Base-by-base conservation (phyloP, 2,888 invertebrate species). In the Limnephilus auricula region DNA sequence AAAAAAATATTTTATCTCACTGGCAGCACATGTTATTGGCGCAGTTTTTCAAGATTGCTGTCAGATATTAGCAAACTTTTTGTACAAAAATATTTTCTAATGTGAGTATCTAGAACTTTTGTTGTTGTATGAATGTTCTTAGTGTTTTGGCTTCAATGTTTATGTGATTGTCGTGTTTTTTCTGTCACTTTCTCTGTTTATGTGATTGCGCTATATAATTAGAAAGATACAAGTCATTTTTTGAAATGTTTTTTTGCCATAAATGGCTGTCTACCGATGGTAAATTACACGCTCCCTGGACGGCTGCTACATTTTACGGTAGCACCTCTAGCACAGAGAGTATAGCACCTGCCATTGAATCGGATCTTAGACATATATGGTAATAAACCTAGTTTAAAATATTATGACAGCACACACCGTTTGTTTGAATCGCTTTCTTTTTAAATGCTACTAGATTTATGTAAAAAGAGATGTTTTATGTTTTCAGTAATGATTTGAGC, bases 401-500 rank as follows among this genome's bases (percentile, higher is more conserved):
- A 40, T 12, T 40, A 40, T n/a, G 37, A n/a, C 15, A 10, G 25
- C 12, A 25, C 18, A 37, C 3, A 31, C 9, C 25, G 34, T 13
- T 80, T 82, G 32, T 0, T 82, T 32, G 32, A 34, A 30, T 82
- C 31, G 15, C 30, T 18, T 84, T 34, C 32, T 83, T 83, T 83
- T 37, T 34, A n/a, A n/a, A n/a, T n/a, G 18, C 15, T 15, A 25
- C 3, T 31, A 50, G 45, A 65, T 50, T 78, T 18, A 32, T 50
- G 34, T 13, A 10, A 37, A n/a, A 15, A 45, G 37, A 37, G n/a
- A 3, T 31, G 2, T 25, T 37, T 84, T 84, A 83, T 90, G 25
- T 85, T 92, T 92, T 82, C 86, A 93, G 93, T 50, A 86, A 90
- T 80, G 87, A 92, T 90, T 37, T 93, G 31, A 12, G 18, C n/a